phyloP scores from a whole-genome alignment of 2,113 vertebrate species.

The Xenopus laevis region DNA sequence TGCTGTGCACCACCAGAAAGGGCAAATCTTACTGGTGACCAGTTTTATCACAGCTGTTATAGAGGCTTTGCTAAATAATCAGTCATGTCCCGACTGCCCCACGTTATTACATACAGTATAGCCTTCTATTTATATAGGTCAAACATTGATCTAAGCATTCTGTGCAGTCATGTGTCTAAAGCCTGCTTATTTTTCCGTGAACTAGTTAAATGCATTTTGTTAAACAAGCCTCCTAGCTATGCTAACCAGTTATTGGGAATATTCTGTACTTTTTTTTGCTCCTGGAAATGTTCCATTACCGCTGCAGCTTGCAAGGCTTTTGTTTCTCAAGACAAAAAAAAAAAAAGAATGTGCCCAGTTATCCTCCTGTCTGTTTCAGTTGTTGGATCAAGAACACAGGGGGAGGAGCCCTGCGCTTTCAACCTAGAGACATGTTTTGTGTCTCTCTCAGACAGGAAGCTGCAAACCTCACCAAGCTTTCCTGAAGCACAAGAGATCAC shows the following conservation, averaged over 20 bases:
- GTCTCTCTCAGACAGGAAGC: conserved; percentile 31
- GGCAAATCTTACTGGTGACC: too few species aligned
- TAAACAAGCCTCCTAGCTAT: background rate
- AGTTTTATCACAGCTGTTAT: too few species aligned
- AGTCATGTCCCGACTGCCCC: too few species aligned
- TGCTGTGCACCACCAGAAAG: too few species aligned
- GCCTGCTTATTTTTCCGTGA: background rate
- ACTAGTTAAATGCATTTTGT: background rate
- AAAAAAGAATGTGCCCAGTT: conserved; percentile 34
- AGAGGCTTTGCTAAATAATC: too few species aligned
- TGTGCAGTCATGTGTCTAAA: too few species aligned
- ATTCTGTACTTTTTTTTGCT: background rate
- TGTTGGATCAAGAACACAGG: conserved; percentile 24
- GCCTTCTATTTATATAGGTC: too few species aligned
- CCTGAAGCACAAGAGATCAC: conserved; percentile 8
- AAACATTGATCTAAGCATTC: too few species aligned
- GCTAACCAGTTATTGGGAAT: background rate
- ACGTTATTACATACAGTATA: too few species aligned
- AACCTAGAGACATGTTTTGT: conserved; percentile 28
- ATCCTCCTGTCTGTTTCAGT: conserved; percentile 34
- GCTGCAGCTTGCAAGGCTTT: conserved; percentile 24
- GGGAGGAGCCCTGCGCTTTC: conserved; percentile 19
- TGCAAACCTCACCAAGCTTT: conserved; percentile 27
- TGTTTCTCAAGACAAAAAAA: conserved; percentile 6
- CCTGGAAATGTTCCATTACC: conserved; percentile 5